phyloP scores from a whole-genome alignment of 64 coral and sea anemone genomes.

The Montipora cactus region DNA sequence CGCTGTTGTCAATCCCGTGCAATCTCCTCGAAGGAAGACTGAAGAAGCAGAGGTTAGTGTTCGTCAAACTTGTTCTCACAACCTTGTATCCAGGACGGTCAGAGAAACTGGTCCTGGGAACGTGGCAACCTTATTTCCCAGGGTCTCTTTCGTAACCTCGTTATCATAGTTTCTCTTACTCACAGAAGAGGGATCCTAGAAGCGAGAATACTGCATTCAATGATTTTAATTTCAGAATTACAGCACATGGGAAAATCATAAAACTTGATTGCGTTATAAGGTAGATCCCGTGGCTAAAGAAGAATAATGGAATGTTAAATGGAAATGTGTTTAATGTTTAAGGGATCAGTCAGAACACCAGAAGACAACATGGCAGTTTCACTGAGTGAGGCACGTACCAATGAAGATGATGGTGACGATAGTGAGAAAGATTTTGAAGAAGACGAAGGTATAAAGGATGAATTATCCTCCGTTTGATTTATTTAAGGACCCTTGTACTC shows the following conservation, averaged over 20 bases:
- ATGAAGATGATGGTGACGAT: background rate
- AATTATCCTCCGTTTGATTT: background rate
- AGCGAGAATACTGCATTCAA: too few relatives aligned
- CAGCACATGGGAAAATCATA: too few relatives aligned
- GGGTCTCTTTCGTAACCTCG: too few relatives aligned
- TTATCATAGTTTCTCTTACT: too few relatives aligned
- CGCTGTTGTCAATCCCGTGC: conserved; percentile 25
- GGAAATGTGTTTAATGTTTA: background rate
- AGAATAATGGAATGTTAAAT: too few relatives aligned
- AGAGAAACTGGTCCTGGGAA: too few relatives aligned
- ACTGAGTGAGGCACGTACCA: background rate
- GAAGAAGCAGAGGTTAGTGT: background rate
- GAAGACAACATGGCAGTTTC: background rate
- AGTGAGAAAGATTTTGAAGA: background rate
- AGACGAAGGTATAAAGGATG: background rate
- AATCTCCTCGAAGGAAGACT: background rate
- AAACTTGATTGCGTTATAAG: too few relatives aligned
- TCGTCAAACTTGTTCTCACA: background rate
- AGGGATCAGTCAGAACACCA: background rate
- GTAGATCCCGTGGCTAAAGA: too few relatives aligned
- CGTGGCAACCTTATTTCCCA: too few relatives aligned
- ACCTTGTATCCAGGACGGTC: too few relatives aligned
- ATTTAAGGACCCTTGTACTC: background rate
- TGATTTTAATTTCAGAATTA: too few relatives aligned
- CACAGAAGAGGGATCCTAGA: too few relatives aligned